Conservation (phyloP, 2,113 vertebrate species). For the Herpetotheres cachinnans region DNA sequence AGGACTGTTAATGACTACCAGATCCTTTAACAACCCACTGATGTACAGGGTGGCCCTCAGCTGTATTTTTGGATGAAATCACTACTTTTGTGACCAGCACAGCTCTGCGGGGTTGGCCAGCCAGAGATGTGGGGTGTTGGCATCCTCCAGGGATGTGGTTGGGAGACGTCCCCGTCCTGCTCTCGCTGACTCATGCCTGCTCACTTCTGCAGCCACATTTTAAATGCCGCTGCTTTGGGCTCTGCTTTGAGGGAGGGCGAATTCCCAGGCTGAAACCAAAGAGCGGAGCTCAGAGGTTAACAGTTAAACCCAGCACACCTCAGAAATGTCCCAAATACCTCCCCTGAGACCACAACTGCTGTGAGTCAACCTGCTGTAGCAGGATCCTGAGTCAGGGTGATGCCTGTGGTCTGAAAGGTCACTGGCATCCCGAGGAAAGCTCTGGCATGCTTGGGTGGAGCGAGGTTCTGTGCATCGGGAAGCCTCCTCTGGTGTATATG, state of each 20-base stretch:
- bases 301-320: not conserved
- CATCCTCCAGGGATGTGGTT: not conserved
- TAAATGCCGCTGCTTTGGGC: not conserved
- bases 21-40: not conserved
- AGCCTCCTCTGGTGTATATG: fast-evolving
- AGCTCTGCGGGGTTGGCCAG: not conserved
- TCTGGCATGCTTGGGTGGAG: not conserved
- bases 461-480: not conserved
- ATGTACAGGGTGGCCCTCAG: not conserved
- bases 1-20: not conserved
- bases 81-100: not conserved
- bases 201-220: not conserved
- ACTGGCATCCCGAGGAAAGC: not conserved
- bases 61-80: not conserved
- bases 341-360: not conserved
- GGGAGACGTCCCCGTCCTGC: not conserved
- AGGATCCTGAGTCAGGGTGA: not conserved
- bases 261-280: not conserved
- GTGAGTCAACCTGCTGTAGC: not conserved
- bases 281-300: not conserved
- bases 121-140: not conserved
- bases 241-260: not conserved
- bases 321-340: not conserved
- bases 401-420: not conserved
- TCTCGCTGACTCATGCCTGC: not conserved